Evolutionary conservation across 2,888 invertebrate species (phyloP), one percentile per base, ranked within the genome.

Genomic region (Acleris holmiana): DNA sequence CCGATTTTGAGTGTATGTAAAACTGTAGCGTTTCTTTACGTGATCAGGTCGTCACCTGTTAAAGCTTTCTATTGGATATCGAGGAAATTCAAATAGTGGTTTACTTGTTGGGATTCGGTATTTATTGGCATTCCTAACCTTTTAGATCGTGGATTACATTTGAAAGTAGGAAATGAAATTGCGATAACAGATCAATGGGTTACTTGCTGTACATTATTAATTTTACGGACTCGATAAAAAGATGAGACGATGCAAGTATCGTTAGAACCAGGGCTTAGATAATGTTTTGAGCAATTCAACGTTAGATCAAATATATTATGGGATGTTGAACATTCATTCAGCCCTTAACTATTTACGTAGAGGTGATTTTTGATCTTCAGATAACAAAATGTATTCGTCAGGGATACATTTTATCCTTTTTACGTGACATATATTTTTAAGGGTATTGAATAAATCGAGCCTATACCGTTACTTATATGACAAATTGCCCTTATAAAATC

Each of bases 1-100:
- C 2, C 2, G 35, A 35, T 35, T n/a, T 13, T 13, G 35, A 13
- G 35, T 4, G 84, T 89, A 91, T 91, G 91, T 91, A 90, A 90
- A 91, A 89, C 87, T 89, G 83, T 86, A 88, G 83, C 87, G 86
- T 85, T 86, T 85, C 88, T 86, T 83, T 81, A 77, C 78, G 77
- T 84, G 83, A 86, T 86, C 86, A 85, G 84, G 86, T 86, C 84
- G 84, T 87, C 89, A 91, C 85, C 83, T 84, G 82, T 77, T 80
- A 75, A 78, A 69, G 66, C 68, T 71, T 70, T 71, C 71, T 75
- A 70, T 73, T 73, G 73, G 59, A 60, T 65, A 55, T 49, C 18
- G 65, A 59, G 62, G 65, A 67, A 54, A 66, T 69, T 67, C 67
- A 67, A 69, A 65, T 71, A 62, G 66, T 57, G 62, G 60, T 66